These are phyloP conservation scores for Diplodus puntazzo DNA, from an alignment of 2,797 vertebrate species.

Conservation along the genomic window DNA sequence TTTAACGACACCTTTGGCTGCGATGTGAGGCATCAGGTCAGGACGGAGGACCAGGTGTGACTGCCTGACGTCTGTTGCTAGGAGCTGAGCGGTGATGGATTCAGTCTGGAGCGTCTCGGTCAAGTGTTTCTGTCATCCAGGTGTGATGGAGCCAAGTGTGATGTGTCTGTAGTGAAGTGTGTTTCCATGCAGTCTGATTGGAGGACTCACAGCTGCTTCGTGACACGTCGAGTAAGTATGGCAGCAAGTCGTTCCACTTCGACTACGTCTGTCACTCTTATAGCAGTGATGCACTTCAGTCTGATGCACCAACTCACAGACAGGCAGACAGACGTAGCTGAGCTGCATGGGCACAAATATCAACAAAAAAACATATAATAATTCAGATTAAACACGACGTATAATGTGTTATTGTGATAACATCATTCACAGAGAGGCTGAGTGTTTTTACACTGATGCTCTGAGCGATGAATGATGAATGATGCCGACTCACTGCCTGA, in stretches of 20 bases:
- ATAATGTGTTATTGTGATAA: no score
- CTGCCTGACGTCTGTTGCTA: conserved; percentile 6
- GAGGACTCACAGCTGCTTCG: background rate
- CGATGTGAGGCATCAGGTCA: conserved; percentile 6
- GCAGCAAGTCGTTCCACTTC: background rate
- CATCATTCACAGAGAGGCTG: background rate
- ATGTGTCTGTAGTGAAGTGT: background rate
- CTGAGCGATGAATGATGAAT: background rate
- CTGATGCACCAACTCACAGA: no score
- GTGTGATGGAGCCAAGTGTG: background rate
- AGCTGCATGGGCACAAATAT: no score
- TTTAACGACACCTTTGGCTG: conserved; percentile 13
- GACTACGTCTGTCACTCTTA: no score
- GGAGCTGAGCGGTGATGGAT: background rate
- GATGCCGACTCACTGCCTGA: background rate
- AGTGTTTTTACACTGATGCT: background rate
- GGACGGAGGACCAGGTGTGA: background rate
- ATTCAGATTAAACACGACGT: no score
- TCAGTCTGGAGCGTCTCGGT: background rate
- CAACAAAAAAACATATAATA: no score
- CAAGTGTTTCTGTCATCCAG: background rate
- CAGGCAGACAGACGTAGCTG: no score
- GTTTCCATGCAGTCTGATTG: no score
- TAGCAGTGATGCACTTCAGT: no score
- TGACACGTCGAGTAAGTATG: background rate